Conservation (phyloP, 2,797 vertebrate genomes). For the Xiphorhynchus erythropygius region DNA sequence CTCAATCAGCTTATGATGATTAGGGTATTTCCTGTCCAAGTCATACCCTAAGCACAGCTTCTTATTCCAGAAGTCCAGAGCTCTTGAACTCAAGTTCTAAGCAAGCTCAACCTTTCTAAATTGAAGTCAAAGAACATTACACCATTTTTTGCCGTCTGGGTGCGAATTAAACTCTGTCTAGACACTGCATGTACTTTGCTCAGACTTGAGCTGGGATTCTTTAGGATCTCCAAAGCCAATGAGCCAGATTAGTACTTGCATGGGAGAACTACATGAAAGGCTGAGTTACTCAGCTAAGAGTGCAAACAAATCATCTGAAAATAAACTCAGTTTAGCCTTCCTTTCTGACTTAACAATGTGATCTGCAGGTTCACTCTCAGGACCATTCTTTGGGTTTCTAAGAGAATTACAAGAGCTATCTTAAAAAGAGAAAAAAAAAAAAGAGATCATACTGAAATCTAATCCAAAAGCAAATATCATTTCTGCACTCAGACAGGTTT, state of each 20-base stretch:
- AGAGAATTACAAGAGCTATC: not conserved
- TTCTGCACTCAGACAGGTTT: constrained; percentile 1
- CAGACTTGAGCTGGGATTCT: not conserved
- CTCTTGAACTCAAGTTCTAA: constrained; percentile 1
- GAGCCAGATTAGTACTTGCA: constrained; percentile 2
- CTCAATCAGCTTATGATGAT: not conserved
- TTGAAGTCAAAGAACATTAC: not conserved
- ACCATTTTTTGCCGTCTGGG: not conserved
- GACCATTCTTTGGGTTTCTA: not conserved
- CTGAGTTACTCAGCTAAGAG: not conserved
- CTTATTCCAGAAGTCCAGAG: not conserved
- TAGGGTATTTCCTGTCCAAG: not conserved
- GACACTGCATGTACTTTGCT: not conserved
- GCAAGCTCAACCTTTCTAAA: not conserved
- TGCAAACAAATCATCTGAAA: constrained; percentile 45
- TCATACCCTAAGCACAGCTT: not conserved
- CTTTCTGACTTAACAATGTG: not conserved
- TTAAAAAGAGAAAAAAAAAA: not conserved
- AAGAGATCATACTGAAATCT: not conserved
- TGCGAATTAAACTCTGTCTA: constrained; percentile 3
- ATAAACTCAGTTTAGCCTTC: not conserved
- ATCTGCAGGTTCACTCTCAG: not conserved
- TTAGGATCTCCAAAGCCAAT: constrained; percentile 1
- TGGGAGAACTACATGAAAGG: constrained; percentile 17
- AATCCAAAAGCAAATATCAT: constrained; percentile 35